Evolutionary conservation across 2,888 invertebrate genomes (phyloP).

Genomic region (Lampropteryx suffumata): DNA sequence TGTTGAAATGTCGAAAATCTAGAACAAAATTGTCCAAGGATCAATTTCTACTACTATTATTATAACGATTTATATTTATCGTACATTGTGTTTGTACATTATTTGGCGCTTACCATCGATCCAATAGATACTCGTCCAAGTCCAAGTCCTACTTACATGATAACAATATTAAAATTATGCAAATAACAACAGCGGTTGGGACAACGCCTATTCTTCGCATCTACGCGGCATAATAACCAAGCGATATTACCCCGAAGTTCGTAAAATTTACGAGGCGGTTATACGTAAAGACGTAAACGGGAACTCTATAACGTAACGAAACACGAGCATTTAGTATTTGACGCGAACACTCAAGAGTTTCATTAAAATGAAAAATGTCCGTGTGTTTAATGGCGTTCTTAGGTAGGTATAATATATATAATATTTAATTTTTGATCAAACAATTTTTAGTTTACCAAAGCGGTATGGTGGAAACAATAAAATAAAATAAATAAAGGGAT

Average conservation of each 20-base stretch:
- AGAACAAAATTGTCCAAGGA: no score
- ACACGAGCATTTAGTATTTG: conserved; percentile 47
- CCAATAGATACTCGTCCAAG: neutral
- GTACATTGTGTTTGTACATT: no score
- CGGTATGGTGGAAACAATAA: no score
- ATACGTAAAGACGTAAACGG: conserved; percentile 65
- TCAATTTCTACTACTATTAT: no score
- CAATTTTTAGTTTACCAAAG: no score
- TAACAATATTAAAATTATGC: conserved; percentile 61
- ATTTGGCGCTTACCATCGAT: no score
- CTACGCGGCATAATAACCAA: conserved; percentile 64
- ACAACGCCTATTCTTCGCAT: conserved; percentile 53
- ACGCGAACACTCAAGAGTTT: conserved; percentile 24
- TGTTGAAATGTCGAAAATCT: no score
- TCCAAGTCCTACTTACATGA: conserved; percentile 7
- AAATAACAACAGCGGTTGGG: conserved; percentile 57
- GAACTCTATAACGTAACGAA: conserved; percentile 46
- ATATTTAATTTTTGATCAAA: no score
- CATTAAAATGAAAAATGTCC: conserved; percentile 28
- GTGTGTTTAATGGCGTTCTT: conserved; percentile 21
- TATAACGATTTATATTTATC: no score
- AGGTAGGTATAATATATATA: no score
- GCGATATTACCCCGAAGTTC: conserved; percentile 68
- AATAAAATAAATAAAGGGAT: no score
- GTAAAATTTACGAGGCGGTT: conserved; percentile 74